Base-by-base conservation (phyloP, 2,888 invertebrate genomes). In the Papilio elwesi region DNA sequence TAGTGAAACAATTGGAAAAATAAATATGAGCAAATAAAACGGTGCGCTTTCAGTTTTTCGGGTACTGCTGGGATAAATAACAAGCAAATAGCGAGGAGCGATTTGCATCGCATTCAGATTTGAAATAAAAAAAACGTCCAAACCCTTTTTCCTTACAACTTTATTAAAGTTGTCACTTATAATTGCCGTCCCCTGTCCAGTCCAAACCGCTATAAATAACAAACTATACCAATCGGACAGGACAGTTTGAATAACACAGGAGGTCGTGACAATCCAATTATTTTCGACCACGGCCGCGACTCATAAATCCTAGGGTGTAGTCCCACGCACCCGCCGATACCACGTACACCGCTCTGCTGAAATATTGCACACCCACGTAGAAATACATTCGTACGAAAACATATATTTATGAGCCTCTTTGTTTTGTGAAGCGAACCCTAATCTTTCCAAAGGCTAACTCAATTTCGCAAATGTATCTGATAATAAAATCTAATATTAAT, bases 211-310 rank as follows among this genome's bases (percentile, higher is more conserved):
- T 65, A 65, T 65, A 65, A 65, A 65, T 65, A 65, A 65, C 65
- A 65, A 65, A 65, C 65, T 65, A 59, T 59, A 63, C 64, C 68
- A 47, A 64, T 64, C 36, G 69, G 62, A 9, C 52, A 36, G 68
- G 55, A 1, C 43, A 47, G 43, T 63, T 70, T 70, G 59, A 71
- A 71, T 71, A 67, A 66, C 16, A 67, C 66, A 59, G 59, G 48
- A 66, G 59, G 59, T 62, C 59, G 62, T 62, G 67, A 71, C 71
- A 67, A 71, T 71, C 72, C 68, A 72, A 72, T 72, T 72, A 72
- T 72, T 72, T 68, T 72, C 48, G 63, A 48, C 63, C 66, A 62
- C 62, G 52, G 47, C 47, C 59, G 66, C 59, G 38, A 12, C 62
- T 64, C 72, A 68, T 72, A 72, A 72, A 72, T 72, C 72, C 68